Evolutionary conservation across 2,113 vertebrate genomes (phyloP), one percentile per base, ranked within the genome.

Genomic region (Tiliqua scincoides): DNA sequence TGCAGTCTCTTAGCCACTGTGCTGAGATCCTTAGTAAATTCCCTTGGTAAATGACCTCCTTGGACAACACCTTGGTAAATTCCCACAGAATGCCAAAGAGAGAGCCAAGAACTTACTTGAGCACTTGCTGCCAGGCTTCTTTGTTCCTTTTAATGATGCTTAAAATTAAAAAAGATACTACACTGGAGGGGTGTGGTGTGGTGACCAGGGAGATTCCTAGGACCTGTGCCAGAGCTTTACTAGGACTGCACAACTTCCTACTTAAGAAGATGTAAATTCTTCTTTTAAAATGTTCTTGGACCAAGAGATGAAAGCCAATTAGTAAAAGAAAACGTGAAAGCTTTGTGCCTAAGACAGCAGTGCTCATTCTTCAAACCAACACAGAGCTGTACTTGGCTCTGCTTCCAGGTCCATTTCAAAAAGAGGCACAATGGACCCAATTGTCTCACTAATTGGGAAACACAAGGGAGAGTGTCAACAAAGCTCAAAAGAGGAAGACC

Each of bases 261-360:
- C 1, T 14, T 2, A 59, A 68, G 6, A 88, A 85, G 62, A 82
- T 18, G 27, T 30, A 54, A 48, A 88, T 7, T 20, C 12, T 12
- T 73, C 75, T 40, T 68, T n/a, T 0, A 2, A 84, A 80, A 48
- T 11, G 52, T 72, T 85, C 85, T 81, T 76, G 62, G 68, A 78
- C 21, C 54, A 59, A 43, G 23, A 35, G 43, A 89, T 59, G 85
- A 80, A 89, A 87, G 80, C 32, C 83, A 57, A 91, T n/a, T 52
- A 80, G 40, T 0, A 0, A 32, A 75, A 11, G 72, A 75, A 85
- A 87, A 84, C 52, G 48, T 20, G 6, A 71, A 59, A 88, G 70
- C 83, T 85, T 62, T 8, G 20, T 65, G 75, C 80, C 87, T 86
- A 78, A 85, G 80, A 83, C 76, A 65, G 76, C 6, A 74, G 25